Base-by-base conservation (phyloP, 2,888 invertebrate genomes). In the Steromphala cineraria region DNA sequence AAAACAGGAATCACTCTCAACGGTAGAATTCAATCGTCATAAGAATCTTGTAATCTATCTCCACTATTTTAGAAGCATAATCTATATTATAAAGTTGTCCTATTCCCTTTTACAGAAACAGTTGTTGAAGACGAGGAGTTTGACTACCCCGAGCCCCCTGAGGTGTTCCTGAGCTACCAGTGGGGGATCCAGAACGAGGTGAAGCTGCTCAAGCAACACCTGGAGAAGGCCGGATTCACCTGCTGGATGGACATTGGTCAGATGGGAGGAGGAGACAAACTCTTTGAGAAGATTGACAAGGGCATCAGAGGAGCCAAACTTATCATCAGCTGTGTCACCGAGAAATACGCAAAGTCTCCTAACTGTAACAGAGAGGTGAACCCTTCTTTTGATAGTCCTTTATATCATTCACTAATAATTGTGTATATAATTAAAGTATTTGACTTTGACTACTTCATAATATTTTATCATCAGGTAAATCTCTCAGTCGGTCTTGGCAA, bases 201-300 rank as follows among this genome's bases (percentile, higher is more conserved):
- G 31, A 90, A 90, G 80, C 81, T 90, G 7, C 82, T 92, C 36
- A 84, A 87, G 56, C 85, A 89, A 17, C 92, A 92, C 81, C 86
- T 92, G 67, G 87, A 88, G 67, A 89, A 88, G 90, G 92, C 92
- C 7, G 92, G 92, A 4, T 92, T 88, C 80, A 85, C 87, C 36
- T 90, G 91, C 80, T 92, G 92, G 92, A 89, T 92, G 89, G 92
- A 92, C 84, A 87, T 91, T 31, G 92, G 92, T 53, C 91, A 92
- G 84, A 92, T 92, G 92, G 92, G 92, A 21, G 92, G 92, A 0
- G 92, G 92, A 28, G 92, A 92, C 83, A 92, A 92, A 81, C 85
- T 92, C 56, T 92, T 90, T 82, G 88, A 88, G 56, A 92, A 92
- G 82, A 92, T 92, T 52, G 92, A 92, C 83, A 78, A 83, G 24